Evolutionary conservation across 2,113 vertebrate species (phyloP).

Genomic region (Gorsachius goisagi): DNA sequence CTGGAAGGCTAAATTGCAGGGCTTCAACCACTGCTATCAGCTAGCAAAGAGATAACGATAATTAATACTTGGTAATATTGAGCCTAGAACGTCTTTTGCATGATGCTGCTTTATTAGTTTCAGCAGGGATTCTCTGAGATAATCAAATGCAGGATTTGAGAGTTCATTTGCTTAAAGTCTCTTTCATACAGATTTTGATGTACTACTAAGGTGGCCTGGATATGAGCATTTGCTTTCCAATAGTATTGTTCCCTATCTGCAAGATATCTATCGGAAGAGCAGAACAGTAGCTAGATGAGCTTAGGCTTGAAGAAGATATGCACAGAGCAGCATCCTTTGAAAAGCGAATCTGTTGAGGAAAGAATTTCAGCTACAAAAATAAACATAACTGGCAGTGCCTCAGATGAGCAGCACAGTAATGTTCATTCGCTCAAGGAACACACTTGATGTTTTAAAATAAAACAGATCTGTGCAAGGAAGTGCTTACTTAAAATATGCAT

Average conservation of each 20-base stretch:
- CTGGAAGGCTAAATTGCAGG: slow-evolving; percentile 36
- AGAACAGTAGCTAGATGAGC: neutral
- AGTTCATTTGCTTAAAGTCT: slow-evolving; percentile 1
- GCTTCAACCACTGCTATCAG: neutral
- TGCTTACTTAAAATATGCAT: neutral
- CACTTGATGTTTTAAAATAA: slow-evolving; percentile 2
- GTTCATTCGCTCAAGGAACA: neutral
- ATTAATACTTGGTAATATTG: slow-evolving; percentile 41
- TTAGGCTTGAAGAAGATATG: neutral
- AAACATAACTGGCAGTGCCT: slow-evolving; percentile 9
- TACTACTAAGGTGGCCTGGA: neutral
- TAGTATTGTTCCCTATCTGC: neutral
- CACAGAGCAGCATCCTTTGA: neutral
- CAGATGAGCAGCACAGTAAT: slow-evolving; percentile 4
- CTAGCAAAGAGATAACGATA: slow-evolving; percentile 28
- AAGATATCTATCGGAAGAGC: neutral
- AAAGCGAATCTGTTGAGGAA: slow-evolving; percentile 45
- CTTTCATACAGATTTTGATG: neutral
- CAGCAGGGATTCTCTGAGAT: slow-evolving; percentile 39
- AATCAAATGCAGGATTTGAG: slow-evolving; percentile 16
- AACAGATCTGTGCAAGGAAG: slow-evolving; percentile 6
- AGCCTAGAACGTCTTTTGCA: neutral
- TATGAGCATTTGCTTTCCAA: neutral
- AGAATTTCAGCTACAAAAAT: slow-evolving; percentile 43
- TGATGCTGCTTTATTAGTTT: slow-evolving; percentile 37